Percentiles rank a stretch among this genome's conserved stretches.
Evolutionary conservation across 1,140 invertebrate genomes (phyloP).

Genomic region (Dendrolimus punctatus): DNA sequence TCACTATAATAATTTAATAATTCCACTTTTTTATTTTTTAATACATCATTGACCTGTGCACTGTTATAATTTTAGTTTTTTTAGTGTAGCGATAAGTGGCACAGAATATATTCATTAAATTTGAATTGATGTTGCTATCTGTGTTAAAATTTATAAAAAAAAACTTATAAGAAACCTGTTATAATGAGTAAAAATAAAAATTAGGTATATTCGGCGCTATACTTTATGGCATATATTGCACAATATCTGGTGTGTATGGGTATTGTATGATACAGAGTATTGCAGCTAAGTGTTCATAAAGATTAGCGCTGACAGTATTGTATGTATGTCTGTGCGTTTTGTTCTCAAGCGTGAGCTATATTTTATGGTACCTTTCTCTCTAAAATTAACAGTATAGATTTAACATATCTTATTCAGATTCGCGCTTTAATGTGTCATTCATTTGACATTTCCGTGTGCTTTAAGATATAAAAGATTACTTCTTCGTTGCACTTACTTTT

Average conservation of each 20-base stretch:
- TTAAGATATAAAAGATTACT: too few species aligned
- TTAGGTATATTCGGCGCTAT: conserved; percentile 17
- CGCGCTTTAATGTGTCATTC: too few species aligned
- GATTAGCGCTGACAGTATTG: too few species aligned
- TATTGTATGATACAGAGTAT: background rate
- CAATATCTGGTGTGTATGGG: background rate
- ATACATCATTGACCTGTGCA: too few species aligned
- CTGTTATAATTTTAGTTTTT: background rate
- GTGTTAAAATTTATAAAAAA: conserved; percentile 31
- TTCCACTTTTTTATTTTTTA: conserved; percentile 15
- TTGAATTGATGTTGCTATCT: conserved; percentile 21
- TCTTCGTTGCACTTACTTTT: too few species aligned
- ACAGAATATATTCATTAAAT: conserved; percentile 11
- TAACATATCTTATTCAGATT: too few species aligned
- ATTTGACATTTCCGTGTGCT: too few species aligned
- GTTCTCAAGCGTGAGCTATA: too few species aligned
- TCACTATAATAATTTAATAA: background rate
- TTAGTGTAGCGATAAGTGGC: conserved; percentile 7
- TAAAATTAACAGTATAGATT: too few species aligned
- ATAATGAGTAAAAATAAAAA: conserved; percentile 44
- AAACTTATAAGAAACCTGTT: conserved; percentile 47
- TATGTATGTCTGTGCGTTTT: too few species aligned
- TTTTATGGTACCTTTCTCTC: too few species aligned
- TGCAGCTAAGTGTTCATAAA: too few species aligned
- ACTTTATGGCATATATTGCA: background rate